These are phyloP conservation scores for Cephus nigrinus DNA, from an alignment of 2,888 invertebrate genomes.

Conservation along the genomic window DNA sequence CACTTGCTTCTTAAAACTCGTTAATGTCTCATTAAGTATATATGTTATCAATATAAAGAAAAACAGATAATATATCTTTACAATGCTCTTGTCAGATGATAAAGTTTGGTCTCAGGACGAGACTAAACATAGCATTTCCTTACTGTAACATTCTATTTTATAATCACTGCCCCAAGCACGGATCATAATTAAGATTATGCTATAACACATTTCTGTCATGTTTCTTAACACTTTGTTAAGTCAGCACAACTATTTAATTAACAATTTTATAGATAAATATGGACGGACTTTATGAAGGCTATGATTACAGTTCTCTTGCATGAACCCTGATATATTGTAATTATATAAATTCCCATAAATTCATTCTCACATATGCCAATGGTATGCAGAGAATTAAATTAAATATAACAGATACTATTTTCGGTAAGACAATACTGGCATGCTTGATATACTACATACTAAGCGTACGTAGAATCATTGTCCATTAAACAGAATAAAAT, in stretches of 20 bases:
- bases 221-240: not conserved
- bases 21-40: not conserved
- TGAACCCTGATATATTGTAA: not conserved
- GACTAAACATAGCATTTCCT: slow-evolving; percentile 62
- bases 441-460: not conserved
- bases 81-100: slow-evolving; percentile 56
- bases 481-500: not conserved
- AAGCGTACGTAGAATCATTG: not conserved
- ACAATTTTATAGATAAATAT: not conserved
- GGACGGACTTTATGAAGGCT: slow-evolving; percentile 11
- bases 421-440: not conserved
- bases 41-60: slow-evolving; percentile 1
- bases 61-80: slow-evolving; percentile 44
- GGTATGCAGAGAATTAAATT: not conserved
- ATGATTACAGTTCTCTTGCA: not conserved
- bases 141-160: slow-evolving; percentile 31
- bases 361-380: not conserved
- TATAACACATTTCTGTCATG: slow-evolving; percentile 4
- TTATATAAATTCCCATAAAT: not conserved
- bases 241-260: not conserved
- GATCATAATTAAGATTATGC: slow-evolving; percentile 35
- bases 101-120: slow-evolving; percentile 59
- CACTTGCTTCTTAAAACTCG: not conserved
- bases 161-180: slow-evolving; percentile 32
- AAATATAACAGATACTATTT: not conserved